Evolutionary conservation across 2,888 invertebrate species (phyloP), one percentile per base, ranked within the genome.

Genomic region (Hypsopygia costalis): DNA sequence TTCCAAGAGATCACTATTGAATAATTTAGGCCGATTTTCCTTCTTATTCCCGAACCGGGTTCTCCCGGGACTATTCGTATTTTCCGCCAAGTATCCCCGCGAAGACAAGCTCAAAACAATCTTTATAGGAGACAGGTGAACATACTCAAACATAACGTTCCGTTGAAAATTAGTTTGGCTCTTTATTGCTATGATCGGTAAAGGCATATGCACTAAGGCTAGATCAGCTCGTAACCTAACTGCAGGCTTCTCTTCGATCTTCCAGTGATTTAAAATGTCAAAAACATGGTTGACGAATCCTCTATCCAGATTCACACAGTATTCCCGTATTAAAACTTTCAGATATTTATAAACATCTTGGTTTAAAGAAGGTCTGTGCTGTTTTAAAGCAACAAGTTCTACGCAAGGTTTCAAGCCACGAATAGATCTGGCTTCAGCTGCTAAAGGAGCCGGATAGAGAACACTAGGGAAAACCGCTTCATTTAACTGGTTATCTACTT

Each of bases 401-500:
- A 94, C 68, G 62, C 93, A 93, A 0, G 94, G 92, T 44, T 91
- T 91, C 0, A 65, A 41, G 1, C 69, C 69, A 3, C 50, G 36
- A 20, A 58, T 71, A 0, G 68, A 53, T 21, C 69, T 69, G 1
- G 64, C 49, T 29, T 90, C 85, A 2, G 90, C 82, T 0, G 91
- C 81, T 9, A 89, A 54, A 1, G 93, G 91, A 1, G 91, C 90
- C 0, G 93, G 92, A 57, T 92, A 89, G 8, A 94, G 58, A 6
- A 93, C 92, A 29, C 92, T 91, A 0, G 94, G 93, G 62, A 93
- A 94, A 28, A 92, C 90, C 8, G 94, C 93, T 61, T 94, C 93
- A 36, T 89, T 85, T 46, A 93, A 67, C 73, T 94, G 94, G 72
- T 95, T 95, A 74, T 96, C 96, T 45, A 96, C 86, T 90, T 96